Base-by-base conservation (phyloP, 2,888 invertebrate species). In the Lasioglossum morio region DNA sequence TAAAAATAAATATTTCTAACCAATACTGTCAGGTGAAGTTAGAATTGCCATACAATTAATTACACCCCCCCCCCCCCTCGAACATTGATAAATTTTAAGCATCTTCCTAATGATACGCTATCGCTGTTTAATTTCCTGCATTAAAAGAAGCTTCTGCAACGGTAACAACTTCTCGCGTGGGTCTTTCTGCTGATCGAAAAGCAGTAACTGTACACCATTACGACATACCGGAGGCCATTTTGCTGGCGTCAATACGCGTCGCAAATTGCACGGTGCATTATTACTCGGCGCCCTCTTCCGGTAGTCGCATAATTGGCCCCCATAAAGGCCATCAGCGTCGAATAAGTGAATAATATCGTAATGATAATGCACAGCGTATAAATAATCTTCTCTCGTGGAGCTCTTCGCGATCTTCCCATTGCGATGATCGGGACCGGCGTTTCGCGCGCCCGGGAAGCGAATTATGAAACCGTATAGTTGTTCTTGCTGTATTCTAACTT, bases 341-440 rank as follows among this genome's bases (percentile, higher is more conserved):
- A 40, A 48, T 72, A 79, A 82, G 79, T 43, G 48, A 82, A 79
- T 82, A 82, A 79, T 79, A 79, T 79, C 73, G 79, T 73, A 74
- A 79, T 79, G 66, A 69, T 69, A 74, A 79, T 72, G 72, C 72
- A 48, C 72, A 14, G 30, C 4, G 72, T 48, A 72, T 72, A 72
- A 72, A 72, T 72, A 72, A 72, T 72, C 48, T 69, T 34, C 34
- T 37, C 69, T 23, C 23, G 23, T 23, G 12, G 69, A 23, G 10
- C 16, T 69, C 37, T n/a, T 34, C 66, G 27, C 69, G 37, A 66
- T 34, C 8, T 69, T 69, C 37, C 37, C 69, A 23, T 69, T 34
- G 69, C 69, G n/a, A 34, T 23, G 69, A 34, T 34, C 69, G 37
- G 37, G 37, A 37, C 69, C 69, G 69, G 34, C 37, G 37, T 23